Conservation (phyloP, 30 jellyfish, hydroid and myxozoan genomes). For the Sanderia malayensis region DNA sequence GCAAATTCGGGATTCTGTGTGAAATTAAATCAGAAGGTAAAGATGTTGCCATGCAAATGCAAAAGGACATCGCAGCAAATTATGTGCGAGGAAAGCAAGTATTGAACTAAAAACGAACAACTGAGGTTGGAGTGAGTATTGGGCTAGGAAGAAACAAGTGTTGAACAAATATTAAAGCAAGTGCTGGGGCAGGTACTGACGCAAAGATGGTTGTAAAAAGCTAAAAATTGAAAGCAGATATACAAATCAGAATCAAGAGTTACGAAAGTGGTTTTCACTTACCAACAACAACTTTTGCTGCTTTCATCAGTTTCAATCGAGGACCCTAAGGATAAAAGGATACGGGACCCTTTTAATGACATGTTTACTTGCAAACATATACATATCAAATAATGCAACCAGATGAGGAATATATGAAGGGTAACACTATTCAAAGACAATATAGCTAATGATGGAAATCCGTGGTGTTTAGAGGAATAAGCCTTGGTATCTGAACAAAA, state of each 20-base stretch:
- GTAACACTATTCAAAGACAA: too few species aligned
- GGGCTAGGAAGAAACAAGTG: not conserved
- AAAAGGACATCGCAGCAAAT: too few species aligned
- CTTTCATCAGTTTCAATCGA: constrained; percentile 88
- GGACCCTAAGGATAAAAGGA: constrained; percentile 86
- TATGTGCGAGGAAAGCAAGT: too few species aligned
- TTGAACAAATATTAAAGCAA: not conserved
- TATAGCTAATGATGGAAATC: not conserved
- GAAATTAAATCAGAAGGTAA: not conserved
- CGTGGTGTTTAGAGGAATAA: not conserved
- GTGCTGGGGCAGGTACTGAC: not conserved
- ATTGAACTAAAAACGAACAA: not conserved
- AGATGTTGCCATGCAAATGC: not conserved
- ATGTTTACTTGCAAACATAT: too few species aligned
- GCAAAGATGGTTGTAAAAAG: not conserved
- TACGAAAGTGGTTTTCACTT: too few species aligned
- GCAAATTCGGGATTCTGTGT: not conserved
- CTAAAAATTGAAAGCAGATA: too few species aligned
- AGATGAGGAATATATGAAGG: not conserved
- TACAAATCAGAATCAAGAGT: not conserved
- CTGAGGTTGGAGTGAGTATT: not conserved
- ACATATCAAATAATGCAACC: constrained; percentile 2
- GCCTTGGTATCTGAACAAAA: not conserved
- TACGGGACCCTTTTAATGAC: too few species aligned
- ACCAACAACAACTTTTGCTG: constrained; percentile 76